These are phyloP conservation scores for Drosophila monieri DNA, from an alignment of 2,888 invertebrate species.

Conservation along the genomic window DNA sequence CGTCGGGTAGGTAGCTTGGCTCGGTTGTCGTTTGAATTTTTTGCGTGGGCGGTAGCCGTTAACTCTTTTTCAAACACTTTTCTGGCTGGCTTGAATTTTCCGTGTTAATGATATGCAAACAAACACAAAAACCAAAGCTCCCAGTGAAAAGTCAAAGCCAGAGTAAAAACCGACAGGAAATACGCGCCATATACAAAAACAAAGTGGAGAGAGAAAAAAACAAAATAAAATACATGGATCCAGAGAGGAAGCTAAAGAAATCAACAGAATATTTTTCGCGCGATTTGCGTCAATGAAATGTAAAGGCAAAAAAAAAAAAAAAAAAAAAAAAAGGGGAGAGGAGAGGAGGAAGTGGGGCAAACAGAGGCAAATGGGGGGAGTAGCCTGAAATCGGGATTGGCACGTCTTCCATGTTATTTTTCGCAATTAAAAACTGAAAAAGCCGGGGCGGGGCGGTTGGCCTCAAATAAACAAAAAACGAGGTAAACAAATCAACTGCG, in stretches of 20 bases:
- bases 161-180: slow-evolving; percentile 49
- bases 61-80: slow-evolving; percentile 56
- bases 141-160: slow-evolving; percentile 56
- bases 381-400: slow-evolving; percentile 33
- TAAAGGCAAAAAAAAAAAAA: slow-evolving; percentile 27
- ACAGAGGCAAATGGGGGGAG: slow-evolving; percentile 8
- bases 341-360: background rate
- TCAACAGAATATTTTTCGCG: slow-evolving; percentile 69
- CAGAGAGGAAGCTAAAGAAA: slow-evolving; percentile 51
- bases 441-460: slow-evolving; percentile 7
- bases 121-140: slow-evolving; percentile 41
- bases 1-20: slow-evolving; percentile 29
- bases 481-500: slow-evolving; percentile 71
- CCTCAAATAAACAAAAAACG: slow-evolving; percentile 50
- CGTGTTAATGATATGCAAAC: slow-evolving; percentile 75
- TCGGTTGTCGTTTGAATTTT: slow-evolving; percentile 39
- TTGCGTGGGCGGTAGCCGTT: slow-evolving; percentile 54
- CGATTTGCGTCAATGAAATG: slow-evolving; percentile 71
- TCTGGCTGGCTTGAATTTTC: slow-evolving; percentile 56
- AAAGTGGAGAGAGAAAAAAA: slow-evolving; percentile 28
- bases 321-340: no score
- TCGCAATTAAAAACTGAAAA: slow-evolving; percentile 66
- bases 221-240: slow-evolving; percentile 3
- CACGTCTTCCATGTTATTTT: slow-evolving; percentile 42
- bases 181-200: slow-evolving; percentile 61